Evolutionary conservation across 2,888 invertebrate species (phyloP).

Genomic region (Fissipunctia ypsillon): DNA sequence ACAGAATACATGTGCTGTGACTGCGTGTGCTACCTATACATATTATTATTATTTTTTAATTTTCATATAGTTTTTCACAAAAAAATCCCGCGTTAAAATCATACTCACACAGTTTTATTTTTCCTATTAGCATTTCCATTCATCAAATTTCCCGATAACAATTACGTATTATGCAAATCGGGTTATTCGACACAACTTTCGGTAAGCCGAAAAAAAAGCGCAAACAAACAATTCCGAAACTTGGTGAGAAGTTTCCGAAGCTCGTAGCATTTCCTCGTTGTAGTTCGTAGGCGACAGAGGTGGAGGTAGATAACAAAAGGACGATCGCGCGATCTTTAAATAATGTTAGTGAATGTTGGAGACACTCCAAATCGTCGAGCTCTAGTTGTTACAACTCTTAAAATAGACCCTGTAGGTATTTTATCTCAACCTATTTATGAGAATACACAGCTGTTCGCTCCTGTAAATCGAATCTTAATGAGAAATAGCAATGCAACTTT

Average conservation of each 20-base stretch:
- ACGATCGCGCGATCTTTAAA: constrained; percentile 69
- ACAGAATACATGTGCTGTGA: not conserved
- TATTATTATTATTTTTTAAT: not conserved
- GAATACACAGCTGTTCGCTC: constrained; percentile 76
- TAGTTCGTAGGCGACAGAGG: constrained; percentile 44
- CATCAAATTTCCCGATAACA: constrained; percentile 10
- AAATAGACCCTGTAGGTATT: constrained; percentile 84
- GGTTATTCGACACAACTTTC: constrained; percentile 20
- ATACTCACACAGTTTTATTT: not conserved
- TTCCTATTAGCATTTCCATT: constrained; percentile 25
- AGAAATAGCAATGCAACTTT: constrained; percentile 45
- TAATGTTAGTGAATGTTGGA: constrained; percentile 82
- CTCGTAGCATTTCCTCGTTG: constrained; percentile 45
- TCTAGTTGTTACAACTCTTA: constrained; percentile 82
- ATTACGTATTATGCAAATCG: constrained; percentile 20
- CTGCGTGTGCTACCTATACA: not conserved
- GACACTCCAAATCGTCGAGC: constrained; percentile 84
- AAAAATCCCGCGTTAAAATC: not conserved
- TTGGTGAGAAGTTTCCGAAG: constrained; percentile 20
- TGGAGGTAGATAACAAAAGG: constrained; percentile 73
- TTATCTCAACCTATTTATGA: constrained; percentile 81
- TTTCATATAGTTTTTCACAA: not conserved
- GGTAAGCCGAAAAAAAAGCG: constrained; percentile 6
- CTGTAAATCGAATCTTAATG: constrained; percentile 68
- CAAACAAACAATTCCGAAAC: constrained; percentile 24